Conservation (phyloP, 2,797 vertebrate genomes). For the Pantherophis vulpinus region DNA sequence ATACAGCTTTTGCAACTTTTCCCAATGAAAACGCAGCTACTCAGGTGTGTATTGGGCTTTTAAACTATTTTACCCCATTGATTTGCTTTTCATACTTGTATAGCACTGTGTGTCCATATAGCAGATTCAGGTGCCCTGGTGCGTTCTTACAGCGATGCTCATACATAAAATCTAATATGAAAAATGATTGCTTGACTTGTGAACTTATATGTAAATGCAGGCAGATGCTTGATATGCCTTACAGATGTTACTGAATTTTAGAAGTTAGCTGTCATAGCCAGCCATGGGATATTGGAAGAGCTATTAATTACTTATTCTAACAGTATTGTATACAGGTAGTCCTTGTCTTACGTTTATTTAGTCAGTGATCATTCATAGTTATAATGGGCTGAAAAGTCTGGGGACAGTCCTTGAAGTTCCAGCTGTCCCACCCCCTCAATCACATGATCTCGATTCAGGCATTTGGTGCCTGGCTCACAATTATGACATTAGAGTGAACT, state of each 20-base stretch:
- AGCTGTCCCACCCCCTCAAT: too few relatives aligned
- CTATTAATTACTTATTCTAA: background rate
- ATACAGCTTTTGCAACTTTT: constrained; percentile 91
- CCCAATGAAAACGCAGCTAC: constrained; percentile 81
- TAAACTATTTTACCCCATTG: background rate
- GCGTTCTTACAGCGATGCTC: background rate
- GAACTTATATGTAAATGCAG: background rate
- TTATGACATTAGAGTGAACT: too few relatives aligned
- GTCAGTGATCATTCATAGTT: background rate
- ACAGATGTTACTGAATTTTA: background rate
- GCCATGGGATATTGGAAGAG: background rate
- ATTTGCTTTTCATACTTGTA: background rate
- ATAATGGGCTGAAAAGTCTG: background rate
- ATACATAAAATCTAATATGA: background rate
- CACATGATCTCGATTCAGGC: too few relatives aligned
- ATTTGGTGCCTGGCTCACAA: too few relatives aligned
- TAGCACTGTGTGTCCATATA: background rate
- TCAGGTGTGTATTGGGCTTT: constrained; percentile 74
- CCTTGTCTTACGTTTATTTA: background rate
- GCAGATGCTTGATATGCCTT: background rate
- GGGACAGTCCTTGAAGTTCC: too few relatives aligned
- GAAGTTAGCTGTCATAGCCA: background rate
- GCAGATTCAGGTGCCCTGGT: background rate
- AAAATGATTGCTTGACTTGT: background rate
- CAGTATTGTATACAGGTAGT: background rate